These are phyloP conservation scores for Silurus glanis DNA, from an alignment of 2,113 vertebrate species.

Conservation along the genomic window DNA sequence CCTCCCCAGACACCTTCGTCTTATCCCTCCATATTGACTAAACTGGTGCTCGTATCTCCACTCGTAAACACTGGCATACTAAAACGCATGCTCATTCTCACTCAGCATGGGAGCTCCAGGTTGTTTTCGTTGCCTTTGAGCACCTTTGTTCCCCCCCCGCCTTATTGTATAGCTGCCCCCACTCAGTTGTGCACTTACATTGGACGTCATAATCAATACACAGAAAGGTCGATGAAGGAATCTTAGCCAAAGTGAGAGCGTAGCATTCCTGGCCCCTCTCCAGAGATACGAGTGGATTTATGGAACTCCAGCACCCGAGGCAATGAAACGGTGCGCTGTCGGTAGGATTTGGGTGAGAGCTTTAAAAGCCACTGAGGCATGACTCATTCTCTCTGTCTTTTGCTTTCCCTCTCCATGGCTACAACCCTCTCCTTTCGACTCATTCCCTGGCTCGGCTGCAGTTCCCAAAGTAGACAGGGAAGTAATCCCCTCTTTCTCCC, in stretches of 20 bases:
- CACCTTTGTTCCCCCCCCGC: background rate
- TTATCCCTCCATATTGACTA: conserved; percentile 14
- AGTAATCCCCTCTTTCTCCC: conserved; percentile 36
- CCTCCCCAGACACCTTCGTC: conserved; percentile 22
- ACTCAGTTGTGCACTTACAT: conserved; percentile 20
- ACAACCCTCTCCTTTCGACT: background rate
- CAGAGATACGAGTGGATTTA: conserved; percentile 57
- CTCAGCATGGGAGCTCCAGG: conserved; percentile 30
- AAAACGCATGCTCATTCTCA: conserved; percentile 54
- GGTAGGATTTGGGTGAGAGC: conserved; percentile 44
- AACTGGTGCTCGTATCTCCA: background rate
- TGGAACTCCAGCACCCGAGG: conserved; percentile 31
- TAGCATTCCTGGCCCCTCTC: conserved; percentile 49
- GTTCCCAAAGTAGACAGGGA: conserved; percentile 26
- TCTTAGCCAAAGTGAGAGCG: conserved; percentile 26
- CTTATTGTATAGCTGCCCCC: conserved; percentile 25
- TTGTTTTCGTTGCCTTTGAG: conserved; percentile 29
- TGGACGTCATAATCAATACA: conserved; percentile 21
- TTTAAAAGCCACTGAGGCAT: conserved; percentile 51
- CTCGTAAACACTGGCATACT: conserved; percentile 36
- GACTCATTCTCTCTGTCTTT: conserved; percentile 19
- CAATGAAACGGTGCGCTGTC: conserved; percentile 45
- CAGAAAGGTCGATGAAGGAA: conserved; percentile 24
- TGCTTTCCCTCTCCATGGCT: conserved; percentile 15
- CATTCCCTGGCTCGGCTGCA: background rate